Evolutionary conservation across 2,113 vertebrate genomes (phyloP).

Genomic region (Gallinago jamesoni): DNA sequence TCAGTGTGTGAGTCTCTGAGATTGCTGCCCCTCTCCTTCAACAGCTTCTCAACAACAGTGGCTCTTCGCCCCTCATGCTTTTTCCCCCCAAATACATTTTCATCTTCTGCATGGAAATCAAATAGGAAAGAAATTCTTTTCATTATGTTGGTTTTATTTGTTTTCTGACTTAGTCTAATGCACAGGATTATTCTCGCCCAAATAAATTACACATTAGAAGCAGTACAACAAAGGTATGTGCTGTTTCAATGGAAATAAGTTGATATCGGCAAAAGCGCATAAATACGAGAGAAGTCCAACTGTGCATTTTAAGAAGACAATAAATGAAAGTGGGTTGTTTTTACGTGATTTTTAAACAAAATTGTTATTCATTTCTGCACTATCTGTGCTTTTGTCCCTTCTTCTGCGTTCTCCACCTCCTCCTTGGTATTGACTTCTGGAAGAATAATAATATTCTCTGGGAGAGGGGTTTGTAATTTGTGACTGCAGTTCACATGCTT

Average conservation of each 20-base stretch:
- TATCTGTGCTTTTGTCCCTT: neutral
- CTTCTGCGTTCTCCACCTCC: neutral
- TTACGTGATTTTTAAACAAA: slow-evolving; percentile 1
- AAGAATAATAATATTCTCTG: neutral
- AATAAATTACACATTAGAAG: slow-evolving; percentile 16
- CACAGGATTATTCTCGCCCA: neutral
- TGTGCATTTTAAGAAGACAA: neutral
- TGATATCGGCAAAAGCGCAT: neutral
- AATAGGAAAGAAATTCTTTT: slow-evolving; percentile 9
- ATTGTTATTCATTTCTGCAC: neutral
- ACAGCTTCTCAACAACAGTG: neutral
- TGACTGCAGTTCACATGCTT: neutral
- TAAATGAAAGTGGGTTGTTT: neutral
- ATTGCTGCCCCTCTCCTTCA: neutral
- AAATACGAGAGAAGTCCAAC: neutral
- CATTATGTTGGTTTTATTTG: slow-evolving; percentile 25
- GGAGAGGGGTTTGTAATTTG: neutral
- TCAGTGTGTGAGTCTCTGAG: neutral
- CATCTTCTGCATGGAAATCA: neutral
- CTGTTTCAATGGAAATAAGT: neutral
- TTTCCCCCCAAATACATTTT: neutral
- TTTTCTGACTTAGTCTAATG: slow-evolving; percentile 18
- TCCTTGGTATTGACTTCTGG: neutral
- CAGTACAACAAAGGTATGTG: neutral
- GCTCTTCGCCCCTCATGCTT: neutral